A percentile compares a stretch with the other conserved stretches of the same genome.
phyloP scores from a whole-genome alignment of 2,888 invertebrate species.

The Drosophila atripex region DNA sequence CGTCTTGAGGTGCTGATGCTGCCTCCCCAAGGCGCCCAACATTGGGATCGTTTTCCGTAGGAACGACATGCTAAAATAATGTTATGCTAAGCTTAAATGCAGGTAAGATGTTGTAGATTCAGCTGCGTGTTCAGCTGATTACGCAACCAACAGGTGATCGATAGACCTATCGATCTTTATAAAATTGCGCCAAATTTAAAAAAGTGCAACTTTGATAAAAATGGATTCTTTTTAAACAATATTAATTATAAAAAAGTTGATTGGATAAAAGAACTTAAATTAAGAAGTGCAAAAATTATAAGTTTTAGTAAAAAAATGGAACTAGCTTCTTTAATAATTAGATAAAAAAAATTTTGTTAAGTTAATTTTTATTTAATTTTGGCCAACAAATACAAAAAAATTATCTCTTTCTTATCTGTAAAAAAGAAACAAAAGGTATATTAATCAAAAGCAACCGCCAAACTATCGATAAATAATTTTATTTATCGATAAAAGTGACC shows the following conservation, averaged over 20 bases:
- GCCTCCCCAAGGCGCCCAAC: conserved; percentile 38
- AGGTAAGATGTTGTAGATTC: conserved; percentile 23
- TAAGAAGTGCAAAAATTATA: too few relatives aligned
- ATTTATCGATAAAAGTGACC: not conserved
- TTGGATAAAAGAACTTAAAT: not conserved
- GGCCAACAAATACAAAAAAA: not conserved
- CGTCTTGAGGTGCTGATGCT: conserved; percentile 35
- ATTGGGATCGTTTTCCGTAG: conserved; percentile 57
- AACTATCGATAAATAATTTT: not conserved
- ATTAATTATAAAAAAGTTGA: not conserved
- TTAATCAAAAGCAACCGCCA: not conserved
- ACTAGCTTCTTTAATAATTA: too few relatives aligned
- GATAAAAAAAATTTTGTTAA: too few relatives aligned
- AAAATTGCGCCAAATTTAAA: not conserved
- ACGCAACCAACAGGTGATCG: conserved; percentile 23
- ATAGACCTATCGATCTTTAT: not conserved
- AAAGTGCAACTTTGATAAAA: not conserved
- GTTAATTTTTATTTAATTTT: too few relatives aligned
- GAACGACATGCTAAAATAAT: conserved; percentile 60
- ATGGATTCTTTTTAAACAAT: not conserved
- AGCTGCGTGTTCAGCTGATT: conserved; percentile 44
- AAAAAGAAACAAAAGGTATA: not conserved
- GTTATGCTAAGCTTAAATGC: conserved; percentile 14
- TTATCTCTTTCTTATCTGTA: not conserved
- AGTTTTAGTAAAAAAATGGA: too few relatives aligned